Conservation (phyloP, 2,888 invertebrate genomes). For the Tetrapedia diversipes region DNA sequence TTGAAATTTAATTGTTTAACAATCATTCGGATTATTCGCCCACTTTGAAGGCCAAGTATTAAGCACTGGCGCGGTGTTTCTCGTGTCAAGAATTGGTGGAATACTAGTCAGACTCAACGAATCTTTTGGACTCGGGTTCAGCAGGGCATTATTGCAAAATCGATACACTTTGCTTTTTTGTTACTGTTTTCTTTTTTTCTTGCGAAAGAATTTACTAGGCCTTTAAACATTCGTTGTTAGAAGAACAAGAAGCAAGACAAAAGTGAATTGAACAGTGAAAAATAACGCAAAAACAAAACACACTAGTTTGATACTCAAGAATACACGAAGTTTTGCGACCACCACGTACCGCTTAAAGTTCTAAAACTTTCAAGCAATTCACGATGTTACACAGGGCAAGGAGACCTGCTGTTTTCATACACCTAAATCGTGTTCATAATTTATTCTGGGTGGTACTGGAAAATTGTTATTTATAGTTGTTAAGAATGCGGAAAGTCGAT, state of each 20-base stretch:
- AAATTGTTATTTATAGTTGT: conserved; percentile 70
- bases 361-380: conserved; percentile 22
- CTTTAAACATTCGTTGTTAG: conserved; percentile 65
- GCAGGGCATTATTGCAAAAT: too few species aligned
- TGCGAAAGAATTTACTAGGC: conserved; percentile 53
- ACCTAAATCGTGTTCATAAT: conserved; percentile 51
- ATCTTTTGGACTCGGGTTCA: too few species aligned
- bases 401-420: conserved; percentile 55
- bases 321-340: conserved; percentile 15
- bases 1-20: too few species aligned
- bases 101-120: too few species aligned
- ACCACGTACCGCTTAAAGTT: conserved; percentile 5
- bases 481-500: conserved; percentile 92
- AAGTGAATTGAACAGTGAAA: conserved; percentile 21
- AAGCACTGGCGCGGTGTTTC: too few species aligned
- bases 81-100: too few species aligned
- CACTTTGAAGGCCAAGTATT: too few species aligned
- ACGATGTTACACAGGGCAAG: conserved; percentile 48
- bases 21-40: too few species aligned
- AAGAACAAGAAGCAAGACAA: conserved; percentile 50
- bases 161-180: conserved; percentile 10
- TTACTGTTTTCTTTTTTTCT: conserved; percentile 1
- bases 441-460: conserved; percentile 25
- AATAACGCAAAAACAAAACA: conserved; percentile 35
- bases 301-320: conserved; percentile 31